These are phyloP conservation scores for Oxygymnocypris stewartii DNA, from an alignment of 2,113 vertebrate species.

Conservation along the genomic window DNA sequence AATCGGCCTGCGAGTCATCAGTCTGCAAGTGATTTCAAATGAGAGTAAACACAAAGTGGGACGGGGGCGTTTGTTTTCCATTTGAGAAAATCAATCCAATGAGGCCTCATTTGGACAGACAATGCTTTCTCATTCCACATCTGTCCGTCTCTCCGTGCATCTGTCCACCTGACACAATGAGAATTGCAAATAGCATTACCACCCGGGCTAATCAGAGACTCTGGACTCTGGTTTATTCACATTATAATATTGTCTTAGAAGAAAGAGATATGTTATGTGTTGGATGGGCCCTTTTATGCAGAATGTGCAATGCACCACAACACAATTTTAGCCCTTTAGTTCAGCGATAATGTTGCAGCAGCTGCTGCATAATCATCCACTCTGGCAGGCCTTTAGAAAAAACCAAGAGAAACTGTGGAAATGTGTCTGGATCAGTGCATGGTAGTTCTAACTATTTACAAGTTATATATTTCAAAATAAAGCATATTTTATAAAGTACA, in stretches of 20 bases:
- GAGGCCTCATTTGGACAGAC: constrained; percentile 48
- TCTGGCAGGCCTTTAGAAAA: constrained; percentile 44
- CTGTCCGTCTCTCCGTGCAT: constrained; percentile 19
- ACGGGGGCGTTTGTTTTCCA: constrained; percentile 51
- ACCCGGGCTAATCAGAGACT: constrained; percentile 27
- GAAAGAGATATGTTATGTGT: constrained; percentile 36
- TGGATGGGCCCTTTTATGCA: constrained; percentile 10
- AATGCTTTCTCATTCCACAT: constrained; percentile 39
- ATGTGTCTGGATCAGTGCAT: constrained; percentile 17
- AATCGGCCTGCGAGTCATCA: constrained; percentile 30
- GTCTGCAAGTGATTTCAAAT: constrained; percentile 27
- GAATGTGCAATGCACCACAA: constrained; percentile 15
- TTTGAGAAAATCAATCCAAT: constrained; percentile 57
- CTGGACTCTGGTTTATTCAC: constrained; percentile 42
- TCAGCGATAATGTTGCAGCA: constrained; percentile 35
- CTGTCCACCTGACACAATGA: constrained; percentile 7
- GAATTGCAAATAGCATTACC: constrained; percentile 38
- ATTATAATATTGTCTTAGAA: constrained; percentile 34
- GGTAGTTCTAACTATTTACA: not conserved
- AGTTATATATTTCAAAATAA: not conserved
- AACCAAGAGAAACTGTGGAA: not conserved
- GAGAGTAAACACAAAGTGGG: constrained; percentile 43
- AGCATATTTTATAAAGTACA: no score
- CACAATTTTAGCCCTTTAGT: constrained; percentile 27
- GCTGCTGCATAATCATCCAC: constrained; percentile 50